A percentile compares a stretch with the other conserved stretches of the same genome.
These are phyloP conservation scores for Danaus chrysippus DNA, from an alignment of 2,888 invertebrate species.

Conservation along the genomic window DNA sequence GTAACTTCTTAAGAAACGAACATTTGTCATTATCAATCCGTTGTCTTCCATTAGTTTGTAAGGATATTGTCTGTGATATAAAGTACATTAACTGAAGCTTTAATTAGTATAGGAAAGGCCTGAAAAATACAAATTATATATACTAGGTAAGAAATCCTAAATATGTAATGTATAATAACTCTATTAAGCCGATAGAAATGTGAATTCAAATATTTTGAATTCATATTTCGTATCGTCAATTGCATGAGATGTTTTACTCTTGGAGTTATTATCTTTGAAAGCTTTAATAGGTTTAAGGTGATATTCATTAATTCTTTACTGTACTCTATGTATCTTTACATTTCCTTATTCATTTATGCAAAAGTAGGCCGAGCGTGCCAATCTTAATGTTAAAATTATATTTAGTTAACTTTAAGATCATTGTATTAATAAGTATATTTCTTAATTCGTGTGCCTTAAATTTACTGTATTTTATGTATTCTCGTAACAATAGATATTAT, in stretches of 20 bases:
- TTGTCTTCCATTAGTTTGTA: slow-evolving; percentile 70
- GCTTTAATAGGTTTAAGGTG: slow-evolving; percentile 60
- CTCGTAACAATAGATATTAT: slow-evolving; percentile 20
- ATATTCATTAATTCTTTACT: slow-evolving; percentile 11
- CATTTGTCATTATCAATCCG: slow-evolving; percentile 34
- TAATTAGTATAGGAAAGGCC: slow-evolving; percentile 50
- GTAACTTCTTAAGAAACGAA: slow-evolving; percentile 34
- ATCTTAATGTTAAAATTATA: slow-evolving; percentile 40
- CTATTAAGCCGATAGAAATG: not conserved
- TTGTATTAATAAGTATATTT: slow-evolving; percentile 19
- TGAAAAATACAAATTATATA: slow-evolving; percentile 18
- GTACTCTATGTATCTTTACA: slow-evolving; percentile 23
- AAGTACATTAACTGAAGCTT: slow-evolving; percentile 58
- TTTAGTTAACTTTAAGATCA: slow-evolving; percentile 34
- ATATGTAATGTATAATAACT: no score
- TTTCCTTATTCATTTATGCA: slow-evolving; percentile 36
- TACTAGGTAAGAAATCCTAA: no score
- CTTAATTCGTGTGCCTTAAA: slow-evolving; percentile 11
- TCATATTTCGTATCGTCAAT: not conserved
- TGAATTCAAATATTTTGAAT: not conserved
- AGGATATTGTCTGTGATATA: slow-evolving; percentile 63
- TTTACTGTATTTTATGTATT: slow-evolving; percentile 12
- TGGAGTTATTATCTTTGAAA: slow-evolving; percentile 36
- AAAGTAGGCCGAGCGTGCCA: slow-evolving; percentile 73
- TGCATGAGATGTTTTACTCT: slow-evolving; percentile 23